phyloP scores from a whole-genome alignment of 2,797 vertebrate species.

The Sebastes melanostomus region DNA sequence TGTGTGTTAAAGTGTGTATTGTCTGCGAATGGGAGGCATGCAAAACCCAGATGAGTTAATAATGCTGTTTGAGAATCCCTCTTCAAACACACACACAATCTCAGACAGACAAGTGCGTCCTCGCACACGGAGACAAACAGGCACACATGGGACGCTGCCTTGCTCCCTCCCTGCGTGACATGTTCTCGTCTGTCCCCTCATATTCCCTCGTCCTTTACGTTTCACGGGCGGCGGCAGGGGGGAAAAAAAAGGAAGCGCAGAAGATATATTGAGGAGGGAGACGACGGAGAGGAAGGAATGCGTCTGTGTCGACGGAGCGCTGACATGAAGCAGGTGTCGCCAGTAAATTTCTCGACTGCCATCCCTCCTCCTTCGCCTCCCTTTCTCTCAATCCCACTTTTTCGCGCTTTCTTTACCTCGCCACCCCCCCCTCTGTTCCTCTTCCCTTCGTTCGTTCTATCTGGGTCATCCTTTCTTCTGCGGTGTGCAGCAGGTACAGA shows the following conservation, averaged over 20 bases:
- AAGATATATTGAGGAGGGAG: constrained; percentile 26
- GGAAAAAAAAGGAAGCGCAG: neutral
- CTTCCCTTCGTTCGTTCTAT: constrained; percentile 52
- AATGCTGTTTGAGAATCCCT: constrained; percentile 74
- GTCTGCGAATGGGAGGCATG: constrained; percentile 52
- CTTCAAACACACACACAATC: constrained; percentile 48
- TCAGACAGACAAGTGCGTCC: neutral
- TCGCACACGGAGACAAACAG: neutral
- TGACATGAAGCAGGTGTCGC: constrained; percentile 67
- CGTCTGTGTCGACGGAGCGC: constrained; percentile 32
- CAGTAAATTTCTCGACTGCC: constrained; percentile 49
- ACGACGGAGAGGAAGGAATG: constrained; percentile 41
- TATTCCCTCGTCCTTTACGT: constrained; percentile 43
- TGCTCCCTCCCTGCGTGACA: constrained; percentile 39
- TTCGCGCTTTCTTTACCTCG: neutral
- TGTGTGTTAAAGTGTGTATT: neutral
- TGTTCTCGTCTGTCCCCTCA: constrained; percentile 61
- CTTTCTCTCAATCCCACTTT: constrained; percentile 24
- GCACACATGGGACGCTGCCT: neutral
- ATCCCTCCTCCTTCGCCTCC: neutral
- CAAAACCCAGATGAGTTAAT: constrained; percentile 77
- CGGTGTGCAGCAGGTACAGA: constrained; percentile 45
- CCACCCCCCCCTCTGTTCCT: constrained; percentile 1
- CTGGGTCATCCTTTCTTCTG: constrained; percentile 72
- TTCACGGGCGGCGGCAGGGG: neutral